A percentile compares a stretch with the other conserved stretches of the same genome.
Conservation (phyloP, 2,888 invertebrate genomes). For the Chrysina gloriosa region DNA sequence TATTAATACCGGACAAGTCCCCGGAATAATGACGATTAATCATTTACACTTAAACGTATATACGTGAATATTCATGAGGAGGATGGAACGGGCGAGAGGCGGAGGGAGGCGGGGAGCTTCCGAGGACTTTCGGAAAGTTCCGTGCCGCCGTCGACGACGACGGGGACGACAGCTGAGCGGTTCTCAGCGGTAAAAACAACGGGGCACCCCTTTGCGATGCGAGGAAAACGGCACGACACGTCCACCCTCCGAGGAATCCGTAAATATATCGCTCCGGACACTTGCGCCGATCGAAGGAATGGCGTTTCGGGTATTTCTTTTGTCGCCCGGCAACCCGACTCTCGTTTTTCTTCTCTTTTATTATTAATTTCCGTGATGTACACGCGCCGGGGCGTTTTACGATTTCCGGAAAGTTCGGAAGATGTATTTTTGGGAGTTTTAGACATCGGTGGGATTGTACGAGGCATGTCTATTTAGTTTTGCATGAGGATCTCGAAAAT, state of each 20-base stretch:
- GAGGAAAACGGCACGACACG: constrained; percentile 54
- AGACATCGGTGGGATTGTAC: no score
- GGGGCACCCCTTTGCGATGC: constrained; percentile 52
- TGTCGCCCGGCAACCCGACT: neutral
- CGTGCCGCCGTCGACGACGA: constrained; percentile 5
- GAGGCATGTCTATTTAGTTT: no score
- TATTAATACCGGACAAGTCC: constrained; percentile 60
- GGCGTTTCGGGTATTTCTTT: constrained; percentile 53
- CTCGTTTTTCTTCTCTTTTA: constrained; percentile 50
- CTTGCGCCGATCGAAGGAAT: constrained; percentile 52
- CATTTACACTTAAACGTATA: constrained; percentile 60
- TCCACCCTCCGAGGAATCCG: constrained; percentile 58
- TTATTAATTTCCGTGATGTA: constrained; percentile 36
- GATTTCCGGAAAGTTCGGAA: no score
- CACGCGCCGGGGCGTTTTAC: no score
- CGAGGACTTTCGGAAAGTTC: constrained; percentile 29
- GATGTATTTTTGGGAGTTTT: no score
- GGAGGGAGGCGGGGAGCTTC: neutral
- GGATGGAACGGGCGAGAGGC: constrained; percentile 35
- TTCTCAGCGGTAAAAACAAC: constrained; percentile 60
- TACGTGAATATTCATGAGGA: constrained; percentile 62
- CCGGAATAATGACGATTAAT: constrained; percentile 64
- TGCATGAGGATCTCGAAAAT: no score
- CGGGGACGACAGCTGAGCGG: constrained; percentile 56
- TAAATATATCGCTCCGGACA: constrained; percentile 57